A percentile compares a stretch with the other conserved stretches of the same genome.
These are phyloP conservation scores for Saguinus imperator DNA, from an alignment of 2,113 vertebrate species.

Conservation along the genomic window DNA sequence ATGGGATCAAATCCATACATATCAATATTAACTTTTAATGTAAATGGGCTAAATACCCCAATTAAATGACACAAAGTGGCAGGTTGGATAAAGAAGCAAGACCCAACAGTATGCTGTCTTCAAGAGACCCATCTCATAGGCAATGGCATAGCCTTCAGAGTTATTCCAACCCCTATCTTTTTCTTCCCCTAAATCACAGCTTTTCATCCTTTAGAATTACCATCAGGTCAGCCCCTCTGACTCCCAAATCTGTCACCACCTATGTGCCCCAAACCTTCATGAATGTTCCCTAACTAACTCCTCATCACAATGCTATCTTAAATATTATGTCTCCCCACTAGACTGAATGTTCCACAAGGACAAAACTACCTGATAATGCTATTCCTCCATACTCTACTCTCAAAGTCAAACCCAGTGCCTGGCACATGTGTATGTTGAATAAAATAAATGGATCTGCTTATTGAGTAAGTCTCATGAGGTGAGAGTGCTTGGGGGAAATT, in stretches of 20 bases:
- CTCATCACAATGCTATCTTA: neutral
- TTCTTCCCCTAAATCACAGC: neutral
- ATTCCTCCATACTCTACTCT: neutral
- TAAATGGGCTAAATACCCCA: too few species aligned
- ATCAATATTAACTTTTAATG: too few species aligned
- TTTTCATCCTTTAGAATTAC: neutral
- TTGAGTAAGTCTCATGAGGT: neutral
- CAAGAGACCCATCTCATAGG: too few species aligned
- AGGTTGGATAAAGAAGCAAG: too few species aligned
- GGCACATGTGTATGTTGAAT: rapidly evolving
- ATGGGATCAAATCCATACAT: too few species aligned
- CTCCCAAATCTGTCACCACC: neutral
- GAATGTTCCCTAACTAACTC: neutral
- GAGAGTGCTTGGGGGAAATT: neutral
- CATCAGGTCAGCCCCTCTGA: neutral
- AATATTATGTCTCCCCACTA: too few species aligned
- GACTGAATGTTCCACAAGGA: neutral
- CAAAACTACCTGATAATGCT: neutral
- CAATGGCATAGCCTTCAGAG: too few species aligned
- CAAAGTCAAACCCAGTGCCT: neutral
- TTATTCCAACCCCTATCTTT: too few species aligned
- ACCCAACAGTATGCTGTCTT: too few species aligned
- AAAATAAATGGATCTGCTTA: neutral
- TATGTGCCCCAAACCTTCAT: neutral
- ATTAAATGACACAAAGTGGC: too few species aligned